Conservation (phyloP, 2,888 invertebrate species). For the Chloromyia formosa region DNA sequence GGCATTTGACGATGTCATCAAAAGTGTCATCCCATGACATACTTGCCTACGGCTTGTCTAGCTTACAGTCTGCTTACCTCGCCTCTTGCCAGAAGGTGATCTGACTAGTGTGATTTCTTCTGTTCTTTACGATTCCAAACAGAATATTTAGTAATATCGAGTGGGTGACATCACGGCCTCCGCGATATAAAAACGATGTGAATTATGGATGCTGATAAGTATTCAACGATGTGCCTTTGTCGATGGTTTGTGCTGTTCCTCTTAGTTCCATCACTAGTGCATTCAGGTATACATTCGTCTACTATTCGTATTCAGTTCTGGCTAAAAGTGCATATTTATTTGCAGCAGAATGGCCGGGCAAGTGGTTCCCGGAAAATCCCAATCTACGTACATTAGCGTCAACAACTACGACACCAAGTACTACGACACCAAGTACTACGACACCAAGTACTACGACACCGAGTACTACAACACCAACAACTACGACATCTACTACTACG, state of each 20-base stretch:
- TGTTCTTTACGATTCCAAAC: too few relatives aligned
- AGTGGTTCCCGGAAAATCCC: constrained; percentile 62
- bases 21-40: not conserved
- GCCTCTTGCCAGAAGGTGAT: not conserved
- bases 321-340: not conserved
- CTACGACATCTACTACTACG: not conserved
- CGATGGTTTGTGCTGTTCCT: not conserved
- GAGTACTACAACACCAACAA: not conserved
- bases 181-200: constrained; percentile 31
- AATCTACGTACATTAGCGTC: constrained; percentile 42
- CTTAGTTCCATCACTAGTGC: not conserved
- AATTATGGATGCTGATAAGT: not conserved
- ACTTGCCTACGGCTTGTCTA: not conserved
- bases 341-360: constrained; percentile 58
- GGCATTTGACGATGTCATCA: too few relatives aligned
- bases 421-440: not conserved
- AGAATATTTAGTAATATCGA: constrained; percentile 18
- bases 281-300: constrained; percentile 16
- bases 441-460: not conserved
- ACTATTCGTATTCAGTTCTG: not conserved
- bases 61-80: constrained; percentile 47
- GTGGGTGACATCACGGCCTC: not conserved
- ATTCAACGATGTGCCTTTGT: constrained; percentile 35
- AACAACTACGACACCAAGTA: constrained; percentile 46
- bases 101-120: too few relatives aligned